Conservation (phyloP, 2,888 invertebrate genomes). For the Morpho deidamia region DNA sequence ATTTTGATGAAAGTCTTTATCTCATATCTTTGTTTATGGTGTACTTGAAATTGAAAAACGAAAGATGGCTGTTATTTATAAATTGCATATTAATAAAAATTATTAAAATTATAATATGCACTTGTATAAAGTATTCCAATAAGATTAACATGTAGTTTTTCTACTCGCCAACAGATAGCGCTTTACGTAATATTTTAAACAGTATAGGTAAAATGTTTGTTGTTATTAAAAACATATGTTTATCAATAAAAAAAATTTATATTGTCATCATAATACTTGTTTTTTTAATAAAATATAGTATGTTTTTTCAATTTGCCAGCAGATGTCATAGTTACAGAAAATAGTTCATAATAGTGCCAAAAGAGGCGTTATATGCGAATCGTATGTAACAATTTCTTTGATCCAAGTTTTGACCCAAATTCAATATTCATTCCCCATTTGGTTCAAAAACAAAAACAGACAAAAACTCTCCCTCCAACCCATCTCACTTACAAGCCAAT, state of each 20-base stretch:
- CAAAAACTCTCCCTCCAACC: slow-evolving; percentile 44
- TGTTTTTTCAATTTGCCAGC: slow-evolving; percentile 29
- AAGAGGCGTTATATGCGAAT: slow-evolving; percentile 18
- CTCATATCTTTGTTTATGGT: too few species aligned
- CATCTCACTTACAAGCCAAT: slow-evolving; percentile 75
- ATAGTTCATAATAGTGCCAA: slow-evolving; percentile 35
- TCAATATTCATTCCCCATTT: slow-evolving; percentile 28
- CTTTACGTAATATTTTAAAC: neutral
- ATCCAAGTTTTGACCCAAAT: slow-evolving; percentile 29
- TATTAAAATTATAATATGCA: too few species aligned
- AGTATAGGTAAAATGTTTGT: too few species aligned
- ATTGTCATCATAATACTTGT: too few species aligned
- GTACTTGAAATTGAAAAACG: too few species aligned
- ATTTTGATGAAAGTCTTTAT: too few species aligned
- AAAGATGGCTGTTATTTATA: too few species aligned
- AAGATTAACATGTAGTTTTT: neutral
- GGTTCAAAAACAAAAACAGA: slow-evolving; percentile 44
- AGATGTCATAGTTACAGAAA: slow-evolving; percentile 37
- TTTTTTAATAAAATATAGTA: too few species aligned
- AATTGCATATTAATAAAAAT: too few species aligned
- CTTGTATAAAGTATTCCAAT: neutral
- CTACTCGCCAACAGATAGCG: slow-evolving; percentile 29
- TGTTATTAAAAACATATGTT: too few species aligned
- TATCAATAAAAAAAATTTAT: too few species aligned
- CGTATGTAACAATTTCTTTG: too few species aligned